Conservation (phyloP, 1,140 invertebrate genomes). For the Tenebrio molitor region DNA sequence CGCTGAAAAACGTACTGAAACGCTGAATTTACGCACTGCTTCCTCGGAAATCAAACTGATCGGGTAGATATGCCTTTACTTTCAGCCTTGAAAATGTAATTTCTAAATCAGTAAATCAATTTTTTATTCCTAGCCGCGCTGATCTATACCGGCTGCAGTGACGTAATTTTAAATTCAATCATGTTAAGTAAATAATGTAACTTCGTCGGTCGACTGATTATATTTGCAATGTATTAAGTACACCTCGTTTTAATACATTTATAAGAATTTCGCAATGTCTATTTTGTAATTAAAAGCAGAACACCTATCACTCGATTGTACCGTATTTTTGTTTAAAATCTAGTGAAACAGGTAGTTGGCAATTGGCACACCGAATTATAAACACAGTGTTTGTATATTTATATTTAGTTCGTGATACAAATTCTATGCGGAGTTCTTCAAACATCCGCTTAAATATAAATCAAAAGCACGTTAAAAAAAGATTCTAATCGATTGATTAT, state of each 20-base stretch:
- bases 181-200: too few relatives aligned
- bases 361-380: not conserved
- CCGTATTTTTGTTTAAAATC: not conserved
- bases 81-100: not conserved
- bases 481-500: not conserved
- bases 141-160: not conserved
- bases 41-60: too few relatives aligned
- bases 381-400: not conserved
- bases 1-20: too few relatives aligned
- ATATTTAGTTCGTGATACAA: not conserved
- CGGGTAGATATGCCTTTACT: too few relatives aligned
- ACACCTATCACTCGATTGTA: too few relatives aligned
- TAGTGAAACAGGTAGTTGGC: not conserved
- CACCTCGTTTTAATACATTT: too few relatives aligned
- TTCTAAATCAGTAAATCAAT: not conserved
- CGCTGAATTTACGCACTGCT: too few relatives aligned
- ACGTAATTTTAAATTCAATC: not conserved
- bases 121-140: not conserved
- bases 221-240: too few relatives aligned
- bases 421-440: not conserved
- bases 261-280: too few relatives aligned
- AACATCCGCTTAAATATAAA: not conserved
- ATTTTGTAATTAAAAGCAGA: too few relatives aligned
- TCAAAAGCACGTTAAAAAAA: not conserved
- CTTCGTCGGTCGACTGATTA: too few relatives aligned